Conservation (phyloP, 2,113 vertebrate genomes). For the Sorex fumeus region DNA sequence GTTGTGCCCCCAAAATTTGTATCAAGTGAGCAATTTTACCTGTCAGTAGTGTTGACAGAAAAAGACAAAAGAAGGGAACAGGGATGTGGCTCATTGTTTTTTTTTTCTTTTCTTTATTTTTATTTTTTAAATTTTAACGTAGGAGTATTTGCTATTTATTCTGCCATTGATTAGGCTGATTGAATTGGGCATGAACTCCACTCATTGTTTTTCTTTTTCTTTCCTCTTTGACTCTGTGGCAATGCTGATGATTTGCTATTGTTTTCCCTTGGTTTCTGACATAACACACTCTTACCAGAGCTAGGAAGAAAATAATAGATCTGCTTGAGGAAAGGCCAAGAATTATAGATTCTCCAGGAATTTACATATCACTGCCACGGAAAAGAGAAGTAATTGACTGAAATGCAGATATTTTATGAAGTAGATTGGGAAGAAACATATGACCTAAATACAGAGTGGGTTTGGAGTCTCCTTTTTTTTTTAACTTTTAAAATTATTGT, state of each 20-base stretch:
- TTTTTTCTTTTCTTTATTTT: constrained; percentile 46
- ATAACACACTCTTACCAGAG: constrained; percentile 45
- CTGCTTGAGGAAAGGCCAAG: neutral
- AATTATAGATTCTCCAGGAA: neutral
- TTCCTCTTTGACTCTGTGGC: constrained; percentile 25
- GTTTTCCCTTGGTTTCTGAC: neutral
- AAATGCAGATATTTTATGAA: constrained; percentile 60
- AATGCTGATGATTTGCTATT: neutral
- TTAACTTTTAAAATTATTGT: neutral
- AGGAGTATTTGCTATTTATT: too few relatives aligned
- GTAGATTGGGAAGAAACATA: constrained; percentile 7
- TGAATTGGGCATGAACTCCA: too few relatives aligned
- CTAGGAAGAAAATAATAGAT: neutral
- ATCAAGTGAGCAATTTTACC: neutral
- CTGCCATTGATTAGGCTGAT: too few relatives aligned
- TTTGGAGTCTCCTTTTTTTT: neutral
- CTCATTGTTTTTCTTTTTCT: neutral
- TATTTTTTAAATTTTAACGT: too few relatives aligned
- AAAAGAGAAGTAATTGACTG: neutral
- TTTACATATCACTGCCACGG: neutral
- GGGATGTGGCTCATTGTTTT: neutral
- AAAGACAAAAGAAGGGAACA: neutral
- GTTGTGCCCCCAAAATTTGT: neutral
- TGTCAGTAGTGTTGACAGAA: neutral
- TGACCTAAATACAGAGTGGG: constrained; percentile 4